phyloP scores from a whole-genome alignment of 2,888 invertebrate species.

The Hyppa rectilinea region DNA sequence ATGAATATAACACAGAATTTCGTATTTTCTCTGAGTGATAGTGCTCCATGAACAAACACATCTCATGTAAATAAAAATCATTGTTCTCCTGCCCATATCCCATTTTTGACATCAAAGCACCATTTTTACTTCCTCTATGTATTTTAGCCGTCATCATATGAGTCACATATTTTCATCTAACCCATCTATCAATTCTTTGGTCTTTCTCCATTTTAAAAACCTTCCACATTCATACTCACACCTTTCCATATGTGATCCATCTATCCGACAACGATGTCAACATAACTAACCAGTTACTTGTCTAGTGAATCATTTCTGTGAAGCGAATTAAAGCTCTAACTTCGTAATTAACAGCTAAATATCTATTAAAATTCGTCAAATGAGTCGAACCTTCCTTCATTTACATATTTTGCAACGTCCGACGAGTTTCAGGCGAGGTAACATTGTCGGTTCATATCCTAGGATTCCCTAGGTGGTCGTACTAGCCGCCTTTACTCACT shows the following conservation, averaged over 20 bases:
- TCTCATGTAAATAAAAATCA: neutral
- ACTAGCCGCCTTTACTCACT: constrained; percentile 76
- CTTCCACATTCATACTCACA: neutral
- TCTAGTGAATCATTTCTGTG: constrained; percentile 65
- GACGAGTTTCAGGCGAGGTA: constrained; percentile 80
- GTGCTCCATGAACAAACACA: neutral
- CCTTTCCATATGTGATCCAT: neutral
- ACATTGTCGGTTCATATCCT: constrained; percentile 83
- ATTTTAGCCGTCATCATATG: neutral
- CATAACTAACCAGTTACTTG: neutral
- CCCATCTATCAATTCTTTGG: too few relatives aligned
- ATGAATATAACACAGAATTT: constrained; percentile 1
- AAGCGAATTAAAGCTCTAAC: constrained; percentile 80
- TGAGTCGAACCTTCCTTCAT: constrained; percentile 86
- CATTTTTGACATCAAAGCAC: neutral
- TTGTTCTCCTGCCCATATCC: neutral
- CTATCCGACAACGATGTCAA: neutral
- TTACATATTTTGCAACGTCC: constrained; percentile 86
- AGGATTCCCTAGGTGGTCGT: constrained; percentile 83
- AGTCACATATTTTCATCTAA: neutral
- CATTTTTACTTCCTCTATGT: neutral
- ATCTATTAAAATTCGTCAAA: constrained; percentile 89
- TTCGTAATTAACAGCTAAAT: constrained; percentile 88
- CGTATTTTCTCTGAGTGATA: neutral
- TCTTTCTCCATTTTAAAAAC: neutral